Evolutionary conservation across 2,888 invertebrate species (phyloP).

Genomic region (Parelbella ahira): DNA sequence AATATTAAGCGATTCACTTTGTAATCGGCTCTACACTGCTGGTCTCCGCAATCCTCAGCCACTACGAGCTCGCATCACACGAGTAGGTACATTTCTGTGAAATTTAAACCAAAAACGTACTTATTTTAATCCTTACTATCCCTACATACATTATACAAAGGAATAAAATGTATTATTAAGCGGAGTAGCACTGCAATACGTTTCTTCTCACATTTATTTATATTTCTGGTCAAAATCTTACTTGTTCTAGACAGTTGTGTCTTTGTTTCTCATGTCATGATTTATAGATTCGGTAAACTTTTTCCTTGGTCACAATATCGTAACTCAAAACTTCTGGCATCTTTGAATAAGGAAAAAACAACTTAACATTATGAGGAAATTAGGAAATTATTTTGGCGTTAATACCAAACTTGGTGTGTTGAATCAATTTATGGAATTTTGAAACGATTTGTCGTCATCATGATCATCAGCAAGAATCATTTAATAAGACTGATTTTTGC

Average conservation of each 20-base stretch:
- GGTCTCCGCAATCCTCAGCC: conserved; percentile 42
- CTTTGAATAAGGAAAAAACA: conserved; percentile 9
- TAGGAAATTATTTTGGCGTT: conserved; percentile 9
- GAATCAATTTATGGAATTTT: no score
- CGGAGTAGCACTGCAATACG: no score
- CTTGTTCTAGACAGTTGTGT: conserved; percentile 18
- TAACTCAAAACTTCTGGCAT: conserved; percentile 10
- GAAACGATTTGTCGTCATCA: no score
- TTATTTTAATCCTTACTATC: no score
- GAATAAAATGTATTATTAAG: no score
- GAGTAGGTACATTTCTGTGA: no score
- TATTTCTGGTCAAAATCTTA: conserved; percentile 13
- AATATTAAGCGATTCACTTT: conserved; percentile 52
- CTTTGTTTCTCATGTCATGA: conserved; percentile 13
- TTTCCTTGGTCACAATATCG: conserved; percentile 11
- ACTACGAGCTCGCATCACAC: no score
- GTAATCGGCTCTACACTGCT: conserved; percentile 42
- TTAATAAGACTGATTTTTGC: no score
- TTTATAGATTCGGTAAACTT: conserved; percentile 13
- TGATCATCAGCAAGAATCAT: no score
- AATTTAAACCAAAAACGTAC: no score
- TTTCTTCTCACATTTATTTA: conserved; percentile 54
- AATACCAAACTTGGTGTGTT: not conserved
- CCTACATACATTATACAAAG: no score
- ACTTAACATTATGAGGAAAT: conserved; percentile 4